phyloP scores from a whole-genome alignment of 2,797 vertebrate species.

The Philypnodon macrostomus region DNA sequence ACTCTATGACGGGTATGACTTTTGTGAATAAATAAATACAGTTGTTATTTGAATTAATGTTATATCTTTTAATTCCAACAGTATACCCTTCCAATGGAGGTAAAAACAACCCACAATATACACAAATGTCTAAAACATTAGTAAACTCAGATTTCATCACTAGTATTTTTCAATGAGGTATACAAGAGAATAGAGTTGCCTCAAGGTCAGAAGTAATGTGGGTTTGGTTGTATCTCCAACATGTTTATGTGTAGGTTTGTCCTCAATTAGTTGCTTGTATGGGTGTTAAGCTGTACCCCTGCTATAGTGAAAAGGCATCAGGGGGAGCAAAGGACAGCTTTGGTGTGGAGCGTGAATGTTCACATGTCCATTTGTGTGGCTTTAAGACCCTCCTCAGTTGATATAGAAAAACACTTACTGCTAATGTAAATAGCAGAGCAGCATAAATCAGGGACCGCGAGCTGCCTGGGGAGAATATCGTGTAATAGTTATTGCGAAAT shows the following conservation, averaged over 20 bases:
- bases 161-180: conserved; percentile 53
- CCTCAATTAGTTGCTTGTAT: conserved; percentile 45
- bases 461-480: conserved; percentile 78
- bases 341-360: conserved; percentile 62
- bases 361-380: conserved; percentile 62
- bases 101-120: conserved; percentile 4
- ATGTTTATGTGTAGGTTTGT: conserved; percentile 56
- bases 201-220: conserved; percentile 66
- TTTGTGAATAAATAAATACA: no score
- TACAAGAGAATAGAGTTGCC: conserved; percentile 44
- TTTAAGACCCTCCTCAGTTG: conserved; percentile 63
- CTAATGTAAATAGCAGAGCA: conserved; percentile 82
- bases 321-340: conserved; percentile 57
- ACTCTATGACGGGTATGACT: neutral
- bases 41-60: no score
- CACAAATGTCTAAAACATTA: conserved; percentile 17
- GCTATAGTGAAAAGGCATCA: conserved; percentile 49
- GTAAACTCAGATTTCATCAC: conserved; percentile 30
- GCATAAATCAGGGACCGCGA: conserved; percentile 79
- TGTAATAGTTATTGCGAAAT: conserved; percentile 98
- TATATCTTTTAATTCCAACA: no score
- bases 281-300: conserved; percentile 43
- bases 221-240: conserved; percentile 46
- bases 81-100: no score
- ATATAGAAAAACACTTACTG: conserved; percentile 82